Base-by-base conservation (phyloP, 2,888 invertebrate species). In the Papilio protenor region DNA sequence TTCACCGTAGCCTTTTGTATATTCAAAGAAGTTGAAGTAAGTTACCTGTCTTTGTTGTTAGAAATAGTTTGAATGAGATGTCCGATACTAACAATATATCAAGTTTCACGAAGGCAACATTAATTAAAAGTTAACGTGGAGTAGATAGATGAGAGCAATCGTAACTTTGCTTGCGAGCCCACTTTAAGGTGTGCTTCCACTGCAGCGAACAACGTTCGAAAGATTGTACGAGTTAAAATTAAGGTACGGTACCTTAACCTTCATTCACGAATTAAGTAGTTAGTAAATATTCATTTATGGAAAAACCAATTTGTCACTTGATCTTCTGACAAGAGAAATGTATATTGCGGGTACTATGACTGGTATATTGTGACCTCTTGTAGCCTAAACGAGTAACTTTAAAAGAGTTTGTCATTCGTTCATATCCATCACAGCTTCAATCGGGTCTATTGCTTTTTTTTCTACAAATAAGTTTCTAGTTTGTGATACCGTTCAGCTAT, bases 91-190 rank as follows among this genome's bases (percentile, higher is more conserved):
- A 72, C 75, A 75, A 75, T 78, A 72, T 64, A 75, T 78, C 75
- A 75, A 75, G 74, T 75, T 78, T 57, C 71, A 61, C 72, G 47
- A 40, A 78, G 40, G 66, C 72, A 52, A 55, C 64, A 14, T 78
- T 78, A 78, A 78, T 78, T 78, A 78, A 78, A 75, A 78, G 74
- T 78, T 75, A 61, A 78, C 61, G 71, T 70, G n/a, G 61, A 73
- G 61, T 71, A 77, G 61, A 78, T 71, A 61, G 75, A 71, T 49
- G 59, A 71, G 61, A 78, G 70, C 71, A 64, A 75, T 71, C 23
- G n/a, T n/a, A 78, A 74, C 71, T 77, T 61, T 71, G 74, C 77
- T 74, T 70, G 57, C 73, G n/a, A 69, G 23, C 77, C 47, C 49
- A 69, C 61, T 61, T 61, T 52, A 40, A 40, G 66, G 66, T 66